Evolutionary conservation across 2,113 vertebrate genomes (phyloP).

Genomic region (Scopus umbretta): DNA sequence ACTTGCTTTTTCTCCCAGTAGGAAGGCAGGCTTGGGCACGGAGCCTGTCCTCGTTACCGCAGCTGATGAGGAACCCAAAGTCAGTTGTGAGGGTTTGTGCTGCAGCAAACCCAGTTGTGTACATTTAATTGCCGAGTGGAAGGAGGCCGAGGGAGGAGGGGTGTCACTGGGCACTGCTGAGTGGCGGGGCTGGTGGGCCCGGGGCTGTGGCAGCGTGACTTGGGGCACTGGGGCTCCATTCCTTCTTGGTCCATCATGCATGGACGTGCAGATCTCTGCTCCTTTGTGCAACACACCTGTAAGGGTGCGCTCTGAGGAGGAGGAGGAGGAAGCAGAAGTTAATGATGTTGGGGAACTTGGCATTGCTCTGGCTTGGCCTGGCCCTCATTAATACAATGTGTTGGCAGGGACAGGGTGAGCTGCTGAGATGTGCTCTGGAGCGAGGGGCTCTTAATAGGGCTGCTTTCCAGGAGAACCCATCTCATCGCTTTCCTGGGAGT

Average conservation of each 20-base stretch:
- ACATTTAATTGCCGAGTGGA: background rate
- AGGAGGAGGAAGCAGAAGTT: background rate
- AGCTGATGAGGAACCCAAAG: fast-evolving
- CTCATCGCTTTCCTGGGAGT: background rate
- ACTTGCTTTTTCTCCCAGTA: fast-evolving
- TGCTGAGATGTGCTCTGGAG: background rate
- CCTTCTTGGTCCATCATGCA: too few species aligned
- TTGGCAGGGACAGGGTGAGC: background rate
- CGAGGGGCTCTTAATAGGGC: fast-evolving
- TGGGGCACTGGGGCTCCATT: fast-evolving
- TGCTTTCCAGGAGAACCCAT: background rate
- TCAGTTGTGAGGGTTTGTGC: background rate
- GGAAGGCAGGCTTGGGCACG: background rate
- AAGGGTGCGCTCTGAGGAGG: fast-evolving
- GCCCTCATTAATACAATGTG: background rate
- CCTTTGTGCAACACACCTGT: background rate
- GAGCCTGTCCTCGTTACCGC: fast-evolving
- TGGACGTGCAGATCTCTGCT: fast-evolving
- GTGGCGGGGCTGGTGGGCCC: background rate
- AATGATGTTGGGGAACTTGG: background rate
- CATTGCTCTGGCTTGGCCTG: background rate
- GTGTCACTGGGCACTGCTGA: background rate
- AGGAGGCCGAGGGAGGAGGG: fast-evolving
- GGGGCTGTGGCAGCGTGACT: fast-evolving
- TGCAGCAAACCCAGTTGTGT: background rate